A percentile compares a stretch with the other conserved stretches of the same genome.
Evolutionary conservation across 2,113 vertebrate genomes (phyloP).

Genomic region (Sander vitreus): DNA sequence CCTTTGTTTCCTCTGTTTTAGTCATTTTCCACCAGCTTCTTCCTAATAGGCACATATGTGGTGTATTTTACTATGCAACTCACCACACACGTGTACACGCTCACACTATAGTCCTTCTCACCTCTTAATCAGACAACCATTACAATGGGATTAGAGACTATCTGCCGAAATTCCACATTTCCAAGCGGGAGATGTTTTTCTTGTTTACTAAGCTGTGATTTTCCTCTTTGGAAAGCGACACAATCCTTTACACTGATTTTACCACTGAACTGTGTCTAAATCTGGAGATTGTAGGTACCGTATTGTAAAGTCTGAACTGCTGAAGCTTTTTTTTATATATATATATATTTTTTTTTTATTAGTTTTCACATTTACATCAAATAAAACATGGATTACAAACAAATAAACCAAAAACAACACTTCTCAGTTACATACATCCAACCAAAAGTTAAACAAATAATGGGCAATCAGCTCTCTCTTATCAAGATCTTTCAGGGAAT

Average conservation of each 20-base stretch:
- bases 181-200: slow-evolving; percentile 69
- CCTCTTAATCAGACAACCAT: slow-evolving; percentile 85
- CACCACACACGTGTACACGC: slow-evolving; percentile 20
- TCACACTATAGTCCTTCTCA: slow-evolving; percentile 70
- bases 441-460: too few relatives aligned
- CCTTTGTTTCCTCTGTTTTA: slow-evolving; percentile 38
- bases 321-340: slow-evolving; percentile 9
- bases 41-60: slow-evolving; percentile 9
- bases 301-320: slow-evolving; percentile 1
- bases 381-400: too few relatives aligned
- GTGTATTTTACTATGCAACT: slow-evolving; percentile 14
- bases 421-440: too few relatives aligned
- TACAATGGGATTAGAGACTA: slow-evolving; percentile 83
- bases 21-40: background rate
- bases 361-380: too few relatives aligned
- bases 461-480: too few relatives aligned
- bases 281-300: slow-evolving; percentile 4
- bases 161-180: slow-evolving; percentile 77
- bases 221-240: slow-evolving; percentile 52
- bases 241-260: slow-evolving; percentile 38
- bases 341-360: too few relatives aligned
- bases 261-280: slow-evolving; percentile 35
- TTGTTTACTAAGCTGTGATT: slow-evolving; percentile 74
- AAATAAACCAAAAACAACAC: too few relatives aligned
- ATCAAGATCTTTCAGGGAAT: too few relatives aligned